These are phyloP conservation scores for Drosophila neocordata DNA, from an alignment of 1,140 invertebrate genomes.

Conservation along the genomic window DNA sequence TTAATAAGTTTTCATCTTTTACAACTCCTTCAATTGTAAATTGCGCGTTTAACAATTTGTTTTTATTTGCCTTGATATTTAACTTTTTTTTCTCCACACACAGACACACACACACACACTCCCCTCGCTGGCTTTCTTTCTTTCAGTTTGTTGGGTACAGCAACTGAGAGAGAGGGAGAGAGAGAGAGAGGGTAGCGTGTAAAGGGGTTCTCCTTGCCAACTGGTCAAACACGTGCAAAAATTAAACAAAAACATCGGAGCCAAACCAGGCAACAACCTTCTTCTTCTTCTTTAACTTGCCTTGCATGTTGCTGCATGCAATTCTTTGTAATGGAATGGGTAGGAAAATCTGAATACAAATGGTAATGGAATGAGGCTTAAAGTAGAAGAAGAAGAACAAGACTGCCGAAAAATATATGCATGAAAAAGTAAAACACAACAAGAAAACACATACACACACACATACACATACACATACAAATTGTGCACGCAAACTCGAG, in stretches of 20 bases:
- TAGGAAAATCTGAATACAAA: conserved; percentile 58
- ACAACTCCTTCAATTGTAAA: conserved; percentile 37
- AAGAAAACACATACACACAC: conserved; percentile 32
- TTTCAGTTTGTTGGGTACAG: not conserved
- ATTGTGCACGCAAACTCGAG: conserved; percentile 45
- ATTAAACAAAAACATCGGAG: conserved; percentile 30
- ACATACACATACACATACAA: conserved; percentile 32
- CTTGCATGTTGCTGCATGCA: conserved; percentile 58
- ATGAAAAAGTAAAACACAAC: conserved; percentile 13
- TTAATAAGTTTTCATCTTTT: conserved; percentile 24
- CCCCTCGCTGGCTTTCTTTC: not conserved
- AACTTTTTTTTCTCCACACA: no score
- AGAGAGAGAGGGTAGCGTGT: not conserved
- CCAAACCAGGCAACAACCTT: conserved; percentile 60
- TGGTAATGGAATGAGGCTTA: conserved; percentile 2
- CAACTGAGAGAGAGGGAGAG: not conserved
- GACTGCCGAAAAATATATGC: not conserved
- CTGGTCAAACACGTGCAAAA: conserved; percentile 44
- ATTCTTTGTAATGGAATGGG: conserved; percentile 53
- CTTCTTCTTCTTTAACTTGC: conserved; percentile 31
- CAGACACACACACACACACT: not conserved
- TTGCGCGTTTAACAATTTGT: conserved; percentile 48
- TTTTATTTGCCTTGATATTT: conserved; percentile 14
- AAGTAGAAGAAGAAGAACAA: no score
- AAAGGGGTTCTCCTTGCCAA: not conserved